Percentiles rank a stretch among this genome's conserved stretches.
Conservation (phyloP, 2,113 vertebrate genomes). For the Pteropus alecto region DNA sequence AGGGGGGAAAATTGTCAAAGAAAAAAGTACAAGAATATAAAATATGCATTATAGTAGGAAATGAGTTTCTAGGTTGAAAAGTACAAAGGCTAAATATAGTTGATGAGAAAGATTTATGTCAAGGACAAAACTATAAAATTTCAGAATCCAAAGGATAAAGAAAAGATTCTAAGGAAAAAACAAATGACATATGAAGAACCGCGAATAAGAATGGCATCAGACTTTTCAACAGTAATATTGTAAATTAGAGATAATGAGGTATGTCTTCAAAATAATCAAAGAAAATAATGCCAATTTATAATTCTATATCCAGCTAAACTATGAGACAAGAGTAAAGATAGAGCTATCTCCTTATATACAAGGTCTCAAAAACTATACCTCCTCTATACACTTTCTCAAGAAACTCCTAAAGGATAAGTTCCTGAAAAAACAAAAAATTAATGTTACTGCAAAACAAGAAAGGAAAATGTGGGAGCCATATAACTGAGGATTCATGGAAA, state of each 20-base stretch:
- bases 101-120: neutral
- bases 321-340: neutral
- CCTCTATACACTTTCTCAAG: neutral
- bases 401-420: neutral
- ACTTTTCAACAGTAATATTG: neutral
- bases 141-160: neutral
- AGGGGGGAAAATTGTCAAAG: neutral
- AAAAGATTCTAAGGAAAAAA: neutral
- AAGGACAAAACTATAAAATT: neutral
- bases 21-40: neutral
- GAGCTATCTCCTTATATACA: neutral
- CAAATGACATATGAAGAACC: neutral
- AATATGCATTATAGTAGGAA: neutral
- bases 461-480: neutral
- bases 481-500: neutral
- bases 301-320: neutral
- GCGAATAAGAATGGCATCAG: neutral
- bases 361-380: neutral
- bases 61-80: neutral
- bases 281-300: neutral
- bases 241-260: neutral
- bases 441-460: neutral
- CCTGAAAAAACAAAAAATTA: neutral
- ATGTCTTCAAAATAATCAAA: neutral
- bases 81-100: neutral